These are phyloP conservation scores for Sardinella longiceps DNA, from an alignment of 2,797 vertebrate species.

Conservation along the genomic window DNA sequence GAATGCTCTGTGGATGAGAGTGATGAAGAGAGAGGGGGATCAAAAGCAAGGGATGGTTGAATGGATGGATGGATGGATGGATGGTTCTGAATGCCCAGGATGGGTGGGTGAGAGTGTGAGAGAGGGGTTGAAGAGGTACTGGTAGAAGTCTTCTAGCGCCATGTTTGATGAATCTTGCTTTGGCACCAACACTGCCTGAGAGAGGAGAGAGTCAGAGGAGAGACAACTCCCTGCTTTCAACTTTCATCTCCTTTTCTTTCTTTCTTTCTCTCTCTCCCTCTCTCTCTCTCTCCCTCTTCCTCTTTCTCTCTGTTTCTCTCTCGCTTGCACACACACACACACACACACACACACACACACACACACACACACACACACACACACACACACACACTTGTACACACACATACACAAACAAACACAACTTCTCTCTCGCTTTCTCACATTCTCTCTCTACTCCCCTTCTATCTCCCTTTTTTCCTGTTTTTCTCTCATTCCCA, in stretches of 20 bases:
- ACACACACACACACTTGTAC: background rate
- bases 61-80: background rate
- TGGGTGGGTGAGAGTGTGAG: background rate
- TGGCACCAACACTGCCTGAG: background rate
- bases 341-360: too few relatives aligned
- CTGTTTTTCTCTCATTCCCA: background rate
- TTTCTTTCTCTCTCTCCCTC: background rate
- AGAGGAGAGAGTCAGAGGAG: background rate
- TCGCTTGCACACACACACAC: background rate
- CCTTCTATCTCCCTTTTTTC: background rate
- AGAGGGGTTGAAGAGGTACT: background rate
- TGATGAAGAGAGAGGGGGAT: background rate
- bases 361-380: too few relatives aligned
- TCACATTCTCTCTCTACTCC: constrained; percentile 45
- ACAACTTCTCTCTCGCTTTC: background rate
- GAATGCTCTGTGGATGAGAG: background rate
- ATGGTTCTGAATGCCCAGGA: background rate
- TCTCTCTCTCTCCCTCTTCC: background rate
- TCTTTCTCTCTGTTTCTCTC: constrained; percentile 31
- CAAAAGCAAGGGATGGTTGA: background rate
- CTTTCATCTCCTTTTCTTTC: background rate
- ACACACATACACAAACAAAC: background rate
- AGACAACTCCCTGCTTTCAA: background rate
- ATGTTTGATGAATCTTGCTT: background rate
- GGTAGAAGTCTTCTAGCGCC: background rate